phyloP scores from a whole-genome alignment of 2,888 invertebrate species.

The Chironomus riparius region DNA sequence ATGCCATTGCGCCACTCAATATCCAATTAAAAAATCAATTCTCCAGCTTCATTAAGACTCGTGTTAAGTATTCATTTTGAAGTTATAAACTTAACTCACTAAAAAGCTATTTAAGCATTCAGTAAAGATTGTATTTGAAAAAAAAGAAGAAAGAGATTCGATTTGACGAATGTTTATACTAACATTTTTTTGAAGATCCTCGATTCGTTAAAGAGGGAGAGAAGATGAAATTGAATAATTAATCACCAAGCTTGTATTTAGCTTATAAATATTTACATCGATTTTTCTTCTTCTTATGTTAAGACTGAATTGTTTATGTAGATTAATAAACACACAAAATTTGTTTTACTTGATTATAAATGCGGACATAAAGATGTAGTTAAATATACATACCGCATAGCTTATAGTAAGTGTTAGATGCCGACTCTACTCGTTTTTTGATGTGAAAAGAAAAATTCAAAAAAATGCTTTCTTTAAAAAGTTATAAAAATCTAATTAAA shows the following conservation, averaged over 20 bases:
- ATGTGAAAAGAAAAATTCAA: background rate
- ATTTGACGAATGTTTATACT: slow-evolving; percentile 10
- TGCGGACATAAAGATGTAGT: slow-evolving; percentile 10
- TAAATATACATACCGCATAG: slow-evolving; percentile 11
- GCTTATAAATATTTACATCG: slow-evolving; percentile 26
- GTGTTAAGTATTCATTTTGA: slow-evolving; percentile 16
- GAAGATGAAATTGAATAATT: slow-evolving; percentile 23
- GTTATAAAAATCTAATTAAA: slow-evolving; percentile 22
- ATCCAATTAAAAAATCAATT: slow-evolving; percentile 1
- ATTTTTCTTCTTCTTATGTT: background rate
- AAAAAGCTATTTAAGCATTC: background rate
- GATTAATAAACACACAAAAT: slow-evolving; percentile 25
- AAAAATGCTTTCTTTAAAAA: background rate
- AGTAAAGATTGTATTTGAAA: background rate
- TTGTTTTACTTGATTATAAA: slow-evolving; percentile 18
- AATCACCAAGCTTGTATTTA: slow-evolving; percentile 16
- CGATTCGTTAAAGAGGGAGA: background rate
- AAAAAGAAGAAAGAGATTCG: background rate
- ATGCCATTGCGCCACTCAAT: background rate
- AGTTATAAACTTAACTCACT: background rate
- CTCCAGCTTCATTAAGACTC: slow-evolving; percentile 10
- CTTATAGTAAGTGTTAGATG: background rate
- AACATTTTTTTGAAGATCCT: background rate
- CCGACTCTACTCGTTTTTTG: background rate
- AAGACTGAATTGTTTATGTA: slow-evolving; percentile 15